Percentiles rank a stretch among this genome's conserved stretches.
phyloP scores from a whole-genome alignment of 1,140 invertebrate genomes.

The Sinella curviseta region DNA sequence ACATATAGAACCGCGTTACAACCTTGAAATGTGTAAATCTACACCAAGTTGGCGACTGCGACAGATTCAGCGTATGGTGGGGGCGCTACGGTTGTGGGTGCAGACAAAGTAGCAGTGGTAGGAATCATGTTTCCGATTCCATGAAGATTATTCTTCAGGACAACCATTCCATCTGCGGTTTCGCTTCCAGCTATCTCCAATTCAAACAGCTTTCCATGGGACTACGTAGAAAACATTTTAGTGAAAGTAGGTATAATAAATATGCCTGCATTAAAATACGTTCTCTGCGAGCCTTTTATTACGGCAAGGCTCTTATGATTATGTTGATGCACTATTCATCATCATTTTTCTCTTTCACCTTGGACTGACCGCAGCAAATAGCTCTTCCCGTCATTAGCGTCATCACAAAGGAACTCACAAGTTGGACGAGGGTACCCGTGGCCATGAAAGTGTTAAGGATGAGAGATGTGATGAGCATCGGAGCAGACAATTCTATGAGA shows the following conservation, averaged over 20 bases:
- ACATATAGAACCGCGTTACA: too few species aligned
- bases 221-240: too few species aligned
- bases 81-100: too few species aligned
- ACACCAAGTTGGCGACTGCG: too few species aligned
- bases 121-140: not conserved
- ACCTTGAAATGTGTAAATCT: too few species aligned
- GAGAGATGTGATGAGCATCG: not conserved
- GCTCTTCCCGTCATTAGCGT: not conserved
- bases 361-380: slow-evolving; percentile 1
- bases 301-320: too few species aligned
- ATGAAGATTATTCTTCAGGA: not conserved
- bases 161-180: not conserved
- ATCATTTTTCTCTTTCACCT: not conserved
- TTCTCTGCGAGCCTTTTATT: too few species aligned
- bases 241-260: too few species aligned
- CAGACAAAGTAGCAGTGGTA: not conserved
- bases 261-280: too few species aligned
- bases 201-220: slow-evolving; percentile 14
- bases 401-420: slow-evolving; percentile 6
- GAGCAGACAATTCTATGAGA: not conserved
- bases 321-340: not conserved
- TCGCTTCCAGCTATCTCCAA: slow-evolving; percentile 9
- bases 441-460: not conserved
- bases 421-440: not conserved
- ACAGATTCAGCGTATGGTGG: too few species aligned